Percentiles rank a stretch among this genome's conserved stretches.
Evolutionary conservation across 2,888 invertebrate genomes (phyloP).

Genomic region (Lasioglossum zephyrum): DNA sequence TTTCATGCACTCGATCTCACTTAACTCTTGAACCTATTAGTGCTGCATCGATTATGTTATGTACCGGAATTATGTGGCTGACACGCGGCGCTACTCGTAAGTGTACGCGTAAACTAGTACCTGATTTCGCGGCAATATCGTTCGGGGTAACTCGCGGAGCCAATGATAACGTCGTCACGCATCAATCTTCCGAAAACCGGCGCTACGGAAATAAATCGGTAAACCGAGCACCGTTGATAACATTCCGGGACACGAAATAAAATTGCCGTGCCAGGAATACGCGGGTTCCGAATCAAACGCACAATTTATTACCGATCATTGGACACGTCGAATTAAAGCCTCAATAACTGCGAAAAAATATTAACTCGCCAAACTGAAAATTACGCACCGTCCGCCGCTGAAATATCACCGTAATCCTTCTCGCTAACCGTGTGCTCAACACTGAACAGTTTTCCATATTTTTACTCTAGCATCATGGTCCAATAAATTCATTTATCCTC

Average conservation of each 20-base stretch:
- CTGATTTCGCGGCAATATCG: conserved; percentile 49
- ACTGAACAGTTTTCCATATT: neutral
- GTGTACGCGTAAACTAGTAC: conserved; percentile 40
- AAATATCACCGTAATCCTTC: neutral
- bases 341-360: neutral
- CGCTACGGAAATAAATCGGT: neutral
- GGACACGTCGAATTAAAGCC: neutral
- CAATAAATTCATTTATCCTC: neutral
- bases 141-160: conserved; percentile 9
- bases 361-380: neutral
- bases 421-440: neutral
- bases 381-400: neutral
- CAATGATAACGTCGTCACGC: conserved; percentile 7
- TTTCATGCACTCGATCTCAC: conserved; percentile 64
- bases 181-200: conserved; percentile 4
- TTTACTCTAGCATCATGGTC: neutral
- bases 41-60: conserved; percentile 63
- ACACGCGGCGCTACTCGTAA: conserved; percentile 44
- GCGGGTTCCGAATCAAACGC: neutral
- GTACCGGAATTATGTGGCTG: conserved; percentile 55
- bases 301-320: neutral
- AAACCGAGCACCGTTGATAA: neutral
- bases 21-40: conserved; percentile 68
- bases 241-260: neutral
- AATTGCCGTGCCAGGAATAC: neutral